Conservation (phyloP, 2,113 vertebrate genomes). For the Balaeniceps rex region DNA sequence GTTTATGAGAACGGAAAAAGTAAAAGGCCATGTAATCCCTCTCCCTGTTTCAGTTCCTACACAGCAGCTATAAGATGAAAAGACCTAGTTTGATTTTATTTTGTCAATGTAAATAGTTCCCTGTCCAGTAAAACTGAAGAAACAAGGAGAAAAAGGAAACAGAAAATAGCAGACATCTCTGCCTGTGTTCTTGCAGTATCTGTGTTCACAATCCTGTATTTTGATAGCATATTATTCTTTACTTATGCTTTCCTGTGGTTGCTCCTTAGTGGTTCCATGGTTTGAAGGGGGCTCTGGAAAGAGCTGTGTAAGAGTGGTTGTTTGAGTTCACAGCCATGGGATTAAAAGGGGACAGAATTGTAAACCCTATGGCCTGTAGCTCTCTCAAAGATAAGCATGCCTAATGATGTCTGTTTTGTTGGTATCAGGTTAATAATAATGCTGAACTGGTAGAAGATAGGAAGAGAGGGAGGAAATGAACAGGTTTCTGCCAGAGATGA, state of each 20-base stretch:
- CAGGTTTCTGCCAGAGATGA: not conserved
- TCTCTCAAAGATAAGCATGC: not conserved
- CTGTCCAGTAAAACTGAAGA: not conserved
- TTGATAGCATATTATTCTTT: not conserved
- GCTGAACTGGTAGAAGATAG: not conserved
- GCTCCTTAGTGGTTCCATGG: not conserved
- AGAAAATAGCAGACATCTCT: not conserved
- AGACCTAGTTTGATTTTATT: not conserved
- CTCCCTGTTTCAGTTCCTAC: not conserved
- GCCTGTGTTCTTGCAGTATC: not conserved
- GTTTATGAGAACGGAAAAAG: not conserved
- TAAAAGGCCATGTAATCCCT: not conserved
- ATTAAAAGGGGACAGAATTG: not conserved
- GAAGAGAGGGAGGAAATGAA: not conserved
- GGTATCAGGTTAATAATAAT: not conserved
- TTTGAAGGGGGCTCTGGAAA: not conserved
- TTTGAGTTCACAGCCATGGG: not conserved
- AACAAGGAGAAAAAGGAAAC: not conserved
- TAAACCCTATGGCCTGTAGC: not conserved
- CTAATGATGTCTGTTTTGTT: not conserved
- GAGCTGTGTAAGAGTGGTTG: not conserved
- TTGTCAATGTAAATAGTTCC: not conserved
- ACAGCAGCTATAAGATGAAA: not conserved
- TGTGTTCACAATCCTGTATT: not conserved
- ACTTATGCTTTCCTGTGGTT: not conserved